A percentile compares a stretch with the other conserved stretches of the same genome.
Evolutionary conservation across 2,113 vertebrate genomes (phyloP).

Genomic region (Aythya baeri): DNA sequence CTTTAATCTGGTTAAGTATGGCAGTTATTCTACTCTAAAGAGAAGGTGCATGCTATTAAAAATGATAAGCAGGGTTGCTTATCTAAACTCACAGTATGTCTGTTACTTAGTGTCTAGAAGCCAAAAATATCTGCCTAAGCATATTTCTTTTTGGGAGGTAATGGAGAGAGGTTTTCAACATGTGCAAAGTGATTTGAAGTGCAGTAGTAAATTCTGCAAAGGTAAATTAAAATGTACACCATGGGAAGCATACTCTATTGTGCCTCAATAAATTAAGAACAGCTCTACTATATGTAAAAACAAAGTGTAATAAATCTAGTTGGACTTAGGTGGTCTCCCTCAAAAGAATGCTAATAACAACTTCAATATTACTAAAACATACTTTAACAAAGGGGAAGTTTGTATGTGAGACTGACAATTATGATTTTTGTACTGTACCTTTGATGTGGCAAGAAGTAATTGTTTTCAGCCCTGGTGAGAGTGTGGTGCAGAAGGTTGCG

Average conservation of each 20-base stretch:
- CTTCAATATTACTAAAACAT: neutral
- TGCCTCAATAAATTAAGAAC: neutral
- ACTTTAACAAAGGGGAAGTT: neutral
- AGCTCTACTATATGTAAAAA: neutral
- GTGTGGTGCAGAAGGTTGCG: neutral
- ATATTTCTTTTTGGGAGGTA: neutral
- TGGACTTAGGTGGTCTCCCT: neutral
- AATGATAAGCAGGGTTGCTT: neutral
- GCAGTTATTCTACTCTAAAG: neutral
- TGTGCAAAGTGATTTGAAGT: neutral
- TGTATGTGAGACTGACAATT: neutral
- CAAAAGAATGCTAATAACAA: neutral
- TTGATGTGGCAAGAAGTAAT: neutral
- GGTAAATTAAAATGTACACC: neutral
- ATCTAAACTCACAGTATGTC: neutral
- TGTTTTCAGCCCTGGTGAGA: neutral
- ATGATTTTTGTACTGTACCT: neutral
- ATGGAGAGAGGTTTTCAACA: neutral
- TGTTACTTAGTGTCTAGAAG: neutral
- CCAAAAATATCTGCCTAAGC: neutral
- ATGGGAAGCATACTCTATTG: neutral
- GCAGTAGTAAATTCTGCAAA: neutral
- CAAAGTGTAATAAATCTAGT: neutral
- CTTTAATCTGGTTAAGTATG: neutral
- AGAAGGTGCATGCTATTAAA: neutral